phyloP scores from a whole-genome alignment of 2,797 vertebrate genomes.

The Pantherophis vulpinus region DNA sequence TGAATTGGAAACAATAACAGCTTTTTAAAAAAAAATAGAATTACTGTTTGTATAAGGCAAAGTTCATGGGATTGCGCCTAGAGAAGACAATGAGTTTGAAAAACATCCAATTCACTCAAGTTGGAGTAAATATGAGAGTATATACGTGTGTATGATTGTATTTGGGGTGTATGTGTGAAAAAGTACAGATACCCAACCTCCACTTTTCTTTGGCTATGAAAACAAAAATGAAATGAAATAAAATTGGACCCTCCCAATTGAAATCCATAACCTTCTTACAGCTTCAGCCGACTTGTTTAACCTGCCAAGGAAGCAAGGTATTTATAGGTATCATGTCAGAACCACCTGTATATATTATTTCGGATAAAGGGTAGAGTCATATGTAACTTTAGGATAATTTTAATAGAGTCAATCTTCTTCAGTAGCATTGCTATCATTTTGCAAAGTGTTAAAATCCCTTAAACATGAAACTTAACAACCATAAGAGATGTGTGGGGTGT shows the following conservation, averaged over 20 bases:
- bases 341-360: background rate
- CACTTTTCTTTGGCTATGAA: background rate
- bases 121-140: background rate
- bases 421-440: background rate
- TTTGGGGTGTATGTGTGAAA: background rate
- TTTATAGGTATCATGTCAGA: background rate
- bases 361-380: background rate
- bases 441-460: background rate
- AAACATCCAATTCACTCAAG: background rate
- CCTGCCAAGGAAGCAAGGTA: background rate
- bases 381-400: background rate
- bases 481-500: background rate
- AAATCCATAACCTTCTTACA: background rate
- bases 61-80: background rate
- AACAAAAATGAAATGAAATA: conserved; percentile 3
- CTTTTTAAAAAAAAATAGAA: background rate
- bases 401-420: background rate
- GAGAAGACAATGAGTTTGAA: background rate
- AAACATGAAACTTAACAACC: background rate
- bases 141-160: background rate
- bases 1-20: background rate
- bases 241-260: rapidly evolving
- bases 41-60: background rate
- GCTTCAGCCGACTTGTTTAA: background rate
- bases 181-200: background rate